Percentiles rank a stretch among this genome's conserved stretches.
Conservation (phyloP, 1,140 invertebrate genomes). For the Scylla paramamosain region DNA sequence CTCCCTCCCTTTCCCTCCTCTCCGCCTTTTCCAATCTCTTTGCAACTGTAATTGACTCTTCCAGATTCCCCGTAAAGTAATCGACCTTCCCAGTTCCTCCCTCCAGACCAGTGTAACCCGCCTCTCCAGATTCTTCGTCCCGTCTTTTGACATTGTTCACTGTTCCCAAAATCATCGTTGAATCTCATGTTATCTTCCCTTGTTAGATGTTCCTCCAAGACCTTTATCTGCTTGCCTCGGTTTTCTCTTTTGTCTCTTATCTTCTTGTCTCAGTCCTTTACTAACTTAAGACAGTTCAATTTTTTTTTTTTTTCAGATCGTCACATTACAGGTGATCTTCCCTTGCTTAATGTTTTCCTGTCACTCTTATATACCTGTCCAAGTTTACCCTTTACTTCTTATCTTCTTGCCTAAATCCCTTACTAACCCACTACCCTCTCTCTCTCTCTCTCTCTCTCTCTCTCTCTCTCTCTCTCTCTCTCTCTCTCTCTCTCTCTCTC, state of each 20-base stretch:
- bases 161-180: background rate
- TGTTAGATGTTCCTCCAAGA: background rate
- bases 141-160: background rate
- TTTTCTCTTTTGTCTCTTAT: background rate
- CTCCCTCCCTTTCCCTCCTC: background rate
- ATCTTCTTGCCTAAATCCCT: too few species aligned
- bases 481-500: too few species aligned
- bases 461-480: too few species aligned
- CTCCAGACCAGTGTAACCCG: background rate
- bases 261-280: background rate
- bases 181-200: background rate
- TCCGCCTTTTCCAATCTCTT: background rate
- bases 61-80: background rate
- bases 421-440: too few species aligned
- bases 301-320: too few species aligned
- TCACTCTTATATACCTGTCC: background rate
- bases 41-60: constrained; percentile 22
- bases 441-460: too few species aligned
- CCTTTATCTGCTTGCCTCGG: background rate
- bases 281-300: background rate
- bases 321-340: background rate
- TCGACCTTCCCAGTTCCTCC: background rate
- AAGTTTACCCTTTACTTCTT: background rate
- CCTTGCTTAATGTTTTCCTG: too few species aligned
- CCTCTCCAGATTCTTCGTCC: background rate